Evolutionary conservation across 1,140 invertebrate species (phyloP), one percentile per base, ranked within the genome.

Genomic region (Aplysia californica): DNA sequence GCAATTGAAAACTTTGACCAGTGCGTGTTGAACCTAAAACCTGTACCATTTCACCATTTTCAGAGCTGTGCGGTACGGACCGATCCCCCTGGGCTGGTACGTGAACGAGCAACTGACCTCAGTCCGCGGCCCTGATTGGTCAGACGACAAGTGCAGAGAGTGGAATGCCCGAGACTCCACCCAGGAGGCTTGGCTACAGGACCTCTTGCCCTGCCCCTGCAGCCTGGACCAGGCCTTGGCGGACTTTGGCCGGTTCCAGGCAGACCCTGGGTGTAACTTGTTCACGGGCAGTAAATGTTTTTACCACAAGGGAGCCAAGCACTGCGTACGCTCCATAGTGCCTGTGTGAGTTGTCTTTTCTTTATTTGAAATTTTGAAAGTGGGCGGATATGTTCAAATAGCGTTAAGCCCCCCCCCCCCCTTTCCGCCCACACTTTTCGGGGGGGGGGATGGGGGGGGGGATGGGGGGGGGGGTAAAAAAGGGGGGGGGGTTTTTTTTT

Each of bases 191-290:
- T 89, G 88, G 88, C 64, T 85, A 10, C 35, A 81, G 1, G 66
- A 78, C 2, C 85, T 90, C 20, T 93, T 93, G 15, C 91, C 96
- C 21, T 99, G 97, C 86, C 98, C 98, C 0, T 99, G 98, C 86
- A 96, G 93, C 0, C 82, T 98, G 73, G 92, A 95, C 77, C 97
- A 99, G 83, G 97, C 97, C 0, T 86, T 97, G 0, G 90, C 94
- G 39, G 97, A 99, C 85, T 96, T 96, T 87, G 98, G 98, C 15
- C 92, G 97, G 21, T 99, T 94, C 87, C 92, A 97, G 79, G 95
- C 97, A 0, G 97, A 99, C 88, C 93, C 93, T 64, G 93, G 95
- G 70, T 99, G 98, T 86, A 83, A 86, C 72, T 72, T 88, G 41
- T 97, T 98, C 88, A 80, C 84, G 5, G 95, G 97, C 86, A 94